Evolutionary conservation across 2,113 vertebrate genomes (phyloP).

Genomic region (Pogona vitticeps): DNA sequence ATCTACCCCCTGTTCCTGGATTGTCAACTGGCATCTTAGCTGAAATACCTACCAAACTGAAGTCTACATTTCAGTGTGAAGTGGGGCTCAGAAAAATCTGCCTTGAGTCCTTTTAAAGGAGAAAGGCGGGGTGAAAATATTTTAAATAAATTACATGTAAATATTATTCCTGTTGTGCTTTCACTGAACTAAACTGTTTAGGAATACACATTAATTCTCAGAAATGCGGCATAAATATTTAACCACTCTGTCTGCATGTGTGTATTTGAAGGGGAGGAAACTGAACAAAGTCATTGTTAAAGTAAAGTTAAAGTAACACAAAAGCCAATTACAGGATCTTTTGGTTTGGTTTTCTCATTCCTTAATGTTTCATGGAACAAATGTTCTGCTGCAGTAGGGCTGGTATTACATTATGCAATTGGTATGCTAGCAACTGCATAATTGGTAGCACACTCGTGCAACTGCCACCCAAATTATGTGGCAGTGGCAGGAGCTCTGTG

Average conservation of each 20-base stretch:
- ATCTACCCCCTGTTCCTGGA: neutral
- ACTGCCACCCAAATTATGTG: no score
- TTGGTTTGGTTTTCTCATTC: neutral
- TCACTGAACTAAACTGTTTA: neutral
- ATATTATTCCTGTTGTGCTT: neutral
- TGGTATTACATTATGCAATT: no score
- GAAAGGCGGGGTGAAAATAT: no score
- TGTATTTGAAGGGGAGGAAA: neutral
- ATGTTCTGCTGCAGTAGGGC: neutral
- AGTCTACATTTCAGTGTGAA: neutral
- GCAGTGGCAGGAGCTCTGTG: no score
- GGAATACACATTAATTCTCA: neutral
- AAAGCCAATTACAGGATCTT: neutral
- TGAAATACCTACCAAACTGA: neutral
- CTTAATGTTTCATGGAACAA: neutral
- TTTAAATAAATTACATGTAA: neutral
- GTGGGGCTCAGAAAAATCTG: neutral
- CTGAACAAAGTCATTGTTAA: neutral
- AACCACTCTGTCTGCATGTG: neutral
- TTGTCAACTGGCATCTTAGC: neutral
- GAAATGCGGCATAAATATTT: no score
- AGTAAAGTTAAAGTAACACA: neutral
- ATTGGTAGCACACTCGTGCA: no score
- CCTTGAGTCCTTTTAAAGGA: no score
- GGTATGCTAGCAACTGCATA: no score